Percentiles rank a stretch among this genome's conserved stretches.
These are phyloP conservation scores for Potamarius usumacintae DNA, from an alignment of 2,113 vertebrate species.

Conservation along the genomic window DNA sequence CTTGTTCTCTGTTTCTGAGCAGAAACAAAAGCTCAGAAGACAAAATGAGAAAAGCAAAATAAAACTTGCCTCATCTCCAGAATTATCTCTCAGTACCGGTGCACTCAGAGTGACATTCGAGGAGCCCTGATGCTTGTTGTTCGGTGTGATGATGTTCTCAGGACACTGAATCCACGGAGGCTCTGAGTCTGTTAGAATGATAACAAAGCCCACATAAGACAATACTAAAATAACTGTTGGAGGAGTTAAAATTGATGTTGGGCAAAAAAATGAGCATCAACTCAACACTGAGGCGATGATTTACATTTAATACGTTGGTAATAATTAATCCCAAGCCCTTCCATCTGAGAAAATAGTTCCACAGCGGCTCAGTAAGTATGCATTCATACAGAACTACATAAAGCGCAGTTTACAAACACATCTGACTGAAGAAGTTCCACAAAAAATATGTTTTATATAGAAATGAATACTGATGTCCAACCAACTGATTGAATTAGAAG, in stretches of 20 bases:
- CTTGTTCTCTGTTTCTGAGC: background rate
- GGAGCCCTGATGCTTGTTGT: conserved; percentile 82
- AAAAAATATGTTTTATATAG: background rate
- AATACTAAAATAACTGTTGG: conserved; percentile 4
- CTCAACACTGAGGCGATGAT: background rate
- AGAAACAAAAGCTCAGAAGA: background rate
- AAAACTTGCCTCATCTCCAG: conserved; percentile 81
- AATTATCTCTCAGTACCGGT: conserved; percentile 84
- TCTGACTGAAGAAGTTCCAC: background rate
- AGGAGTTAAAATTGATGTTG: background rate
- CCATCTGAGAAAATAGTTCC: background rate
- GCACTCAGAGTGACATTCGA: conserved; percentile 84
- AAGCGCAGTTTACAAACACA: background rate
- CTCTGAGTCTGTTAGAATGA: conserved; percentile 77
- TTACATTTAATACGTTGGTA: background rate
- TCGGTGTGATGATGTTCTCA: conserved; percentile 76
- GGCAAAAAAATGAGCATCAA: background rate
- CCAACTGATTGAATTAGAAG: background rate
- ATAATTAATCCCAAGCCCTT: background rate
- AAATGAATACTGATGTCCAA: background rate
- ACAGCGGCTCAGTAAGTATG: background rate
- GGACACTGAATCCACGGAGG: conserved; percentile 86
- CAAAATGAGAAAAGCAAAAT: background rate
- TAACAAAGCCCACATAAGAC: background rate
- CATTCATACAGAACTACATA: background rate